Percentiles rank a stretch among this genome's conserved stretches.
phyloP scores from a whole-genome alignment of 2,113 vertebrate species.

The Sterna hirundo region DNA sequence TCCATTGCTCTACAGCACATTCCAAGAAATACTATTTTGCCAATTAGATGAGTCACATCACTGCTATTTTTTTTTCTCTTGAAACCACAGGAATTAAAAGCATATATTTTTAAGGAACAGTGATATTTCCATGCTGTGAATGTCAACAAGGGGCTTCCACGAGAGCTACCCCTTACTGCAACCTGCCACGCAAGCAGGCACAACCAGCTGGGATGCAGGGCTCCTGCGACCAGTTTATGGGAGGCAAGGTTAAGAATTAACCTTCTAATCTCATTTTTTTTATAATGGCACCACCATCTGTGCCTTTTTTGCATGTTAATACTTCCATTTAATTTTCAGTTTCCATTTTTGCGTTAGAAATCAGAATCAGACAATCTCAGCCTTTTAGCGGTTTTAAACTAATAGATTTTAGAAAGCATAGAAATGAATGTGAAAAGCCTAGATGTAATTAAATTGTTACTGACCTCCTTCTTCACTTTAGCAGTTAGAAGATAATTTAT shows the following conservation, averaged over 20 bases:
- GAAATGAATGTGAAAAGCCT: background rate
- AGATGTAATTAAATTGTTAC: background rate
- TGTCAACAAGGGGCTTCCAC: background rate
- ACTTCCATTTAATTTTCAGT: background rate
- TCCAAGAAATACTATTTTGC: background rate
- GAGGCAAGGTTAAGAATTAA: background rate
- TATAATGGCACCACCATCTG: background rate
- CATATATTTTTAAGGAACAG: background rate
- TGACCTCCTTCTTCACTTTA: background rate
- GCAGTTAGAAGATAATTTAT: background rate
- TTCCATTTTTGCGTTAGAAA: background rate
- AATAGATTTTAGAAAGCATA: background rate
- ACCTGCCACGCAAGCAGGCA: background rate
- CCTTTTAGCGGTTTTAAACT: background rate
- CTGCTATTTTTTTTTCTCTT: background rate
- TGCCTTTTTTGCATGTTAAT: background rate
- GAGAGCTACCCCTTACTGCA: background rate
- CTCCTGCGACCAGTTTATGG: background rate
- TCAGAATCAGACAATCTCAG: background rate
- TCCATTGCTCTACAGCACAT: background rate
- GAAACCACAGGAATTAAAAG: background rate
- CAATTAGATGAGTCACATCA: background rate
- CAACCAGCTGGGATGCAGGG: background rate
- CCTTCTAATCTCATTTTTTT: background rate
- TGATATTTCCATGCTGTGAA: accelerated